Evolutionary conservation across 2,888 invertebrate species (phyloP).

Genomic region (Strigamia transsilvanica): DNA sequence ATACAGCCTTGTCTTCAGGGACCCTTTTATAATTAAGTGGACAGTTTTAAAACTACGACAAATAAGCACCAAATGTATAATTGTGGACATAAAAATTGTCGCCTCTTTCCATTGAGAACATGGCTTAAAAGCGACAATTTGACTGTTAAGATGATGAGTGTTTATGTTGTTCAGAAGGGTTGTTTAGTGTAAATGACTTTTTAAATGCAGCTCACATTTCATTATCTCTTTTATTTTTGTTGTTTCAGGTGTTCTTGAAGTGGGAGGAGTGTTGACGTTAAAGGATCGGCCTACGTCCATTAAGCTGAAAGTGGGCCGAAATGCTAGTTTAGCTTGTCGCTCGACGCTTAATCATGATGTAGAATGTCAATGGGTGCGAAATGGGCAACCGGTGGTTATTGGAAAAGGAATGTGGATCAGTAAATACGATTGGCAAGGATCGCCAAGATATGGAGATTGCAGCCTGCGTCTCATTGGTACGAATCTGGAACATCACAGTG

Average conservation of each 20-base stretch:
- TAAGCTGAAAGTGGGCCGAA: constrained; percentile 48
- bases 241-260: constrained; percentile 24
- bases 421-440: constrained; percentile 52
- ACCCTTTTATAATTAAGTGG: no score
- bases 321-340: constrained; percentile 39
- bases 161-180: no score
- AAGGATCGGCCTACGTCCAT: background rate
- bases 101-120: no score
- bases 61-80: no score
- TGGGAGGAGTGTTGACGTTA: background rate
- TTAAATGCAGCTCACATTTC: background rate
- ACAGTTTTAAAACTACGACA: no score
- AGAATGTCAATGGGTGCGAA: constrained; percentile 52
- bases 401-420: constrained; percentile 50
- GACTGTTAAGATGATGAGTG: no score
- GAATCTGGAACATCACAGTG: constrained; percentile 46
- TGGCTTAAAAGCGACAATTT: no score
- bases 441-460: constrained; percentile 35
- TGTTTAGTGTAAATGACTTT: background rate
- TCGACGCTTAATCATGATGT: constrained; percentile 36
- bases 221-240: background rate
- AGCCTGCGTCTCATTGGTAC: constrained; percentile 46
- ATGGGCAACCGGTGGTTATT: constrained; percentile 52
- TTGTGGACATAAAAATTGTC: no score
- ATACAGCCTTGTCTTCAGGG: no score